Conservation (phyloP, 1,140 invertebrate genomes). For the Dendrolimus punctatus region DNA sequence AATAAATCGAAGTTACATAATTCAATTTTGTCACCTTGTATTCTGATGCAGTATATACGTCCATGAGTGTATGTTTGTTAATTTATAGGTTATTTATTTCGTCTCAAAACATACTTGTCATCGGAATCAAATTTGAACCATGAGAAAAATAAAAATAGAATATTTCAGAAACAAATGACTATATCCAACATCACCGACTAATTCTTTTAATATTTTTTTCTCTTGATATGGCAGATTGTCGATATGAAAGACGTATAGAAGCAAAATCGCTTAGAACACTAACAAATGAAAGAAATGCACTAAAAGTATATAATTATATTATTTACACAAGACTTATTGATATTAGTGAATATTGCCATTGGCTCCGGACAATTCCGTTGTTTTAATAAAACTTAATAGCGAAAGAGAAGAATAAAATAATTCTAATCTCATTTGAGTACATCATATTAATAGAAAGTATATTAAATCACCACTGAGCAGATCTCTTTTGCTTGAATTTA, state of each 20-base stretch:
- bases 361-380: slow-evolving; percentile 26
- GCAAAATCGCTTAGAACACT: slow-evolving; percentile 52
- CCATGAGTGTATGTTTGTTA: too few relatives aligned
- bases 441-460: slow-evolving; percentile 36
- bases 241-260: slow-evolving; percentile 66
- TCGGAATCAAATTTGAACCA: too few relatives aligned
- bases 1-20: too few relatives aligned
- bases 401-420: slow-evolving; percentile 35
- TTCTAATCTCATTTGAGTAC: slow-evolving; percentile 68
- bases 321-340: slow-evolving; percentile 48
- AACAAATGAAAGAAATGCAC: slow-evolving; percentile 62
- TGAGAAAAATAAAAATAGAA: not conserved
- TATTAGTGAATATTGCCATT: slow-evolving; percentile 35
- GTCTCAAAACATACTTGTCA: too few relatives aligned
- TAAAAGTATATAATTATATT: slow-evolving; percentile 41
- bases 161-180: slow-evolving; percentile 48
- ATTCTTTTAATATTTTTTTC: slow-evolving; percentile 48
- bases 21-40: too few relatives aligned
- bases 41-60: too few relatives aligned
- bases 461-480: slow-evolving; percentile 57
- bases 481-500: slow-evolving; percentile 38
- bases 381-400: slow-evolving; percentile 25
- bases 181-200: slow-evolving; percentile 44
- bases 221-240: slow-evolving; percentile 71
- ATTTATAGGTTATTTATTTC: too few relatives aligned